Percentiles rank a stretch among this genome's conserved stretches.
Conservation (phyloP, 30 jellyfish, hydroid and myxozoan genomes). For the Catostylus mosaicus region DNA sequence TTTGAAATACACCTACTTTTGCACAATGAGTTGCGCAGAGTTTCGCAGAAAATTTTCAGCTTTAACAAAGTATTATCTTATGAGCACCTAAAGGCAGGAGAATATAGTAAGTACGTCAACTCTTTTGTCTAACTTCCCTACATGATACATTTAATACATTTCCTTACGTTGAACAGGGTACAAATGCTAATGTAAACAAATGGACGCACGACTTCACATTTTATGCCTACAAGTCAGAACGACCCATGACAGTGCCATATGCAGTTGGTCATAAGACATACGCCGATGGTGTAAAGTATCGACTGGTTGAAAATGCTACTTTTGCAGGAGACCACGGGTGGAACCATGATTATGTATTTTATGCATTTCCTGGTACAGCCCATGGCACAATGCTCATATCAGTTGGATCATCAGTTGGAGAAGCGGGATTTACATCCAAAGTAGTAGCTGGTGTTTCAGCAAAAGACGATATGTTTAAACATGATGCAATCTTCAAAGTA, state of each 20-base stretch:
- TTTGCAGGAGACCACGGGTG: constrained; percentile 21
- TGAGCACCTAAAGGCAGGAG: no score
- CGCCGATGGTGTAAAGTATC: constrained; percentile 7
- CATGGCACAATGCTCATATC: constrained; percentile 1
- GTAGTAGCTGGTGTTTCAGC: constrained; percentile 39
- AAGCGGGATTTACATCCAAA: background rate
- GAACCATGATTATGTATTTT: constrained; percentile 39
- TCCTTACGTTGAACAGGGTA: constrained; percentile 7
- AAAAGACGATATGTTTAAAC: constrained; percentile 23
- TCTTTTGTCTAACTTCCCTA: no score
- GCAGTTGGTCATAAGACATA: constrained; percentile 10
- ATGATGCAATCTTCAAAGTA: constrained; percentile 10
- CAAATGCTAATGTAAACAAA: background rate
- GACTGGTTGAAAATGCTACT: constrained; percentile 12
- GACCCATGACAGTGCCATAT: constrained; percentile 8
- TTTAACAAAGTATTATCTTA: no score
- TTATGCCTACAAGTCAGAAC: constrained; percentile 5
- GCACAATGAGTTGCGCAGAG: no score
- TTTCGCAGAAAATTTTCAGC: background rate
- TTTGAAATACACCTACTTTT: no score
- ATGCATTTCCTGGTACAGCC: constrained; percentile 31
- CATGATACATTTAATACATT: no score
- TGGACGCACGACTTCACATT: constrained; percentile 16
- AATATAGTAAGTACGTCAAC: no score
- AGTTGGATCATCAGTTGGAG: background rate